phyloP scores from a whole-genome alignment of 1,140 invertebrate genomes.

The Vanessa tameamea region DNA sequence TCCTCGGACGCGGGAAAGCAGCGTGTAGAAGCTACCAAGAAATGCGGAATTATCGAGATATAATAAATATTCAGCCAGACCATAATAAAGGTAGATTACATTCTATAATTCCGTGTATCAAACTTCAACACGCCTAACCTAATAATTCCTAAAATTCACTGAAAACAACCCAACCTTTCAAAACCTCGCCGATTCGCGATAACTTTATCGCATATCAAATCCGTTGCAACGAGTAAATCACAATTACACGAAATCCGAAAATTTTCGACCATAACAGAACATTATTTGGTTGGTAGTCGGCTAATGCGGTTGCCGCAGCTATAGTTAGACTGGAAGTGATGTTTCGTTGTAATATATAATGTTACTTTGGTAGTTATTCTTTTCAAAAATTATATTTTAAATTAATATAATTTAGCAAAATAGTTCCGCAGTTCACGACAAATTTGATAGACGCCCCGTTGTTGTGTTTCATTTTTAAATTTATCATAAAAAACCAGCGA shows the following conservation, averaged over 20 bases:
- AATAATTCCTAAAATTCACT: constrained; percentile 34
- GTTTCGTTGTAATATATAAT: background rate
- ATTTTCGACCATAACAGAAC: constrained; percentile 63
- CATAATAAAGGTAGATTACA: background rate
- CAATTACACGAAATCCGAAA: constrained; percentile 65
- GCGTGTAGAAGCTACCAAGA: too few relatives aligned
- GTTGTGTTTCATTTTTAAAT: too few relatives aligned
- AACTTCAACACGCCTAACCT: background rate
- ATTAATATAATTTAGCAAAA: background rate
- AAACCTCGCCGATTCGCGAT: constrained; percentile 41
- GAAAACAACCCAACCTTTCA: constrained; percentile 36
- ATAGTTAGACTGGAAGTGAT: constrained; percentile 37
- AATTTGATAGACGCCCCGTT: too few relatives aligned
- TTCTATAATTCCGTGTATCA: background rate
- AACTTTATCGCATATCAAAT: constrained; percentile 67
- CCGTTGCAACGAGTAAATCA: constrained; percentile 58
- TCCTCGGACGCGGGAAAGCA: too few relatives aligned
- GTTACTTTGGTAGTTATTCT: background rate
- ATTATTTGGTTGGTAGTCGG: constrained; percentile 55
- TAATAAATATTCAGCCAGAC: too few relatives aligned
- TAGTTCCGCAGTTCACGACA: too few relatives aligned
- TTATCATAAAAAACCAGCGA: too few relatives aligned
- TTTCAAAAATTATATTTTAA: background rate
- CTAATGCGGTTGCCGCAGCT: constrained; percentile 47
- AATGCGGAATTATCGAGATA: too few relatives aligned